phyloP scores from a whole-genome alignment of 2,113 vertebrate species.

The Pseudopodoces humilis region DNA sequence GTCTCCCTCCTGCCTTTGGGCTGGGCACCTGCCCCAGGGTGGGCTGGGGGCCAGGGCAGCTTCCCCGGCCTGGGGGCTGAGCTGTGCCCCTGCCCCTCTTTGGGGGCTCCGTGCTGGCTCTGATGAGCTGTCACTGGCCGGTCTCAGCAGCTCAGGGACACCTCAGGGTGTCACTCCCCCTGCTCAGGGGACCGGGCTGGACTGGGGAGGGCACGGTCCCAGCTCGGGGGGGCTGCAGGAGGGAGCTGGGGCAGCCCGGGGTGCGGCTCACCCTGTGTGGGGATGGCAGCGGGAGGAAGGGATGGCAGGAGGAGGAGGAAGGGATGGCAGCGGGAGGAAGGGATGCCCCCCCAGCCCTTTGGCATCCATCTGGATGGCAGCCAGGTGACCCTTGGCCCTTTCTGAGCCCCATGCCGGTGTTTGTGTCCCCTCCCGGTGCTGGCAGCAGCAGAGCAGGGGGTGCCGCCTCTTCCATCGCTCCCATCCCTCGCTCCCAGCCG shows the following conservation, averaged over 20 bases:
- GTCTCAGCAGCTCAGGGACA: not conserved
- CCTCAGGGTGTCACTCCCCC: not conserved
- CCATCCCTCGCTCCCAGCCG: not conserved
- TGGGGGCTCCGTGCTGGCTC: not conserved
- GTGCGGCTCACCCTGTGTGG: accelerated
- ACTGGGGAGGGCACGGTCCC: not conserved
- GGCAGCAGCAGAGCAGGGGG: not conserved
- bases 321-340: not conserved
- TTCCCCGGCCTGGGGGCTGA: not conserved
- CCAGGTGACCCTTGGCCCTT: accelerated
- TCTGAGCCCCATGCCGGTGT: accelerated
- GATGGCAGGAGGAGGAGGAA: not conserved
- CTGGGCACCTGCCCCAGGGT: not conserved
- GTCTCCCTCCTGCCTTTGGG: not conserved
- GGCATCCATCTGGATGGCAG: too few relatives aligned
- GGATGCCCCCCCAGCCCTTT: not conserved
- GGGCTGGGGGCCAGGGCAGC: not conserved
- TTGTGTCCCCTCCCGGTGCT: not conserved
- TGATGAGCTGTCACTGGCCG: not conserved
- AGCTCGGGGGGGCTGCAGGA: not conserved
- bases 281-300: not conserved
- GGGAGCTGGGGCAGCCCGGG: accelerated
- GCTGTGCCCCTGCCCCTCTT: not conserved
- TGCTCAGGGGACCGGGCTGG: not conserved
- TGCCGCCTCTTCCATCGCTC: not conserved